Percentiles rank a stretch among this genome's conserved stretches.
These are phyloP conservation scores for Muscicapa striata DNA, from an alignment of 2,797 vertebrate genomes.

Conservation along the genomic window DNA sequence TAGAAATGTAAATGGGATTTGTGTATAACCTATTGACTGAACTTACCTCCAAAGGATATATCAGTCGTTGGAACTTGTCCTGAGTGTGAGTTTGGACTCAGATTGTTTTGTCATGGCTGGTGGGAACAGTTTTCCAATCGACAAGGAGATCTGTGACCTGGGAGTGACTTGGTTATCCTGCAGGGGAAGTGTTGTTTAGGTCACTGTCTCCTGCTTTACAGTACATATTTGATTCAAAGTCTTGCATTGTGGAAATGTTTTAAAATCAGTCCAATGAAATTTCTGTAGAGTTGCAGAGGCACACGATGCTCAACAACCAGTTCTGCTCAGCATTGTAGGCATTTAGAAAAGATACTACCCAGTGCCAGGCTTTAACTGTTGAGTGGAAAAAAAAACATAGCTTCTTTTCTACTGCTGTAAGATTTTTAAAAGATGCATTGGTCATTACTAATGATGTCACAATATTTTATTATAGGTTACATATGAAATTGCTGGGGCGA, in stretches of 20 bases:
- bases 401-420: background rate
- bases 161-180: background rate
- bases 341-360: background rate
- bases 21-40: background rate
- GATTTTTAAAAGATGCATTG: background rate
- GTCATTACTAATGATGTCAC: slow-evolving; percentile 55
- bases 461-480: slow-evolving; percentile 82
- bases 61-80: background rate
- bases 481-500: slow-evolving; percentile 89
- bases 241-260: background rate
- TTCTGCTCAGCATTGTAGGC: background rate
- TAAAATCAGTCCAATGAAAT: background rate
- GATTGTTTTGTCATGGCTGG: background rate
- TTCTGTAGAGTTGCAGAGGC: background rate
- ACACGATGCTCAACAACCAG: background rate
- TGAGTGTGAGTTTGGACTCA: background rate
- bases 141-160: background rate
- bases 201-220: background rate
- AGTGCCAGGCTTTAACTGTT: background rate
- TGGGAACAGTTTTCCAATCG: background rate
- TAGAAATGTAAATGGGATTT: background rate
- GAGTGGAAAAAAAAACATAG: background rate
- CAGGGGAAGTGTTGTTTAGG: background rate
- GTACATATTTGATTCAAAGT: background rate
- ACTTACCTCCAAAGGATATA: background rate